Percentiles rank a stretch among this genome's conserved stretches.
These are phyloP conservation scores for Odontocolon sp. DNA, from an alignment of 2,888 invertebrate genomes.

Conservation along the genomic window DNA sequence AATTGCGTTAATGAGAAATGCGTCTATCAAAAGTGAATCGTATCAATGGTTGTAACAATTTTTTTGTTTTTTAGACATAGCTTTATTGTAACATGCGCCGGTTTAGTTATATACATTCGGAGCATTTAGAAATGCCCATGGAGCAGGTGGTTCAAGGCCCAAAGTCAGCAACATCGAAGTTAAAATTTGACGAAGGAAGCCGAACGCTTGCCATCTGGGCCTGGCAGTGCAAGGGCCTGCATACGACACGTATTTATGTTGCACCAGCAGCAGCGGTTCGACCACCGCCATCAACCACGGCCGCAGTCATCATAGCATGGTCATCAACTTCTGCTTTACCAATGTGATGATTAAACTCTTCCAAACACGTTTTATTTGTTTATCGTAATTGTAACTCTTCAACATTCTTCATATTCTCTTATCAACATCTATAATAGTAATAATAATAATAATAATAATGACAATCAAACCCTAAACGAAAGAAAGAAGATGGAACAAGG, in stretches of 20 bases:
- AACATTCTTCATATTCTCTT: too few species aligned
- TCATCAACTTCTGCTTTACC: slow-evolving; percentile 13
- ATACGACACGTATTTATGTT: slow-evolving; percentile 32
- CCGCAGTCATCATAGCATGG: slow-evolving; percentile 2
- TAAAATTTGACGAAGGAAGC: slow-evolving; percentile 75
- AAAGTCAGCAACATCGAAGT: slow-evolving; percentile 63
- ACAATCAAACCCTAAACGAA: neutral
- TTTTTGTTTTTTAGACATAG: neutral
- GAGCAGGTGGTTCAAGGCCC: slow-evolving; percentile 74
- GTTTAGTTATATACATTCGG: slow-evolving; percentile 20
- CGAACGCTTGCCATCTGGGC: slow-evolving; percentile 80
- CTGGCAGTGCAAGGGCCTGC: slow-evolving; percentile 44
- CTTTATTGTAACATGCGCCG: neutral
- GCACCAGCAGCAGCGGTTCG: slow-evolving; percentile 15
- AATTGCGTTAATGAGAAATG: too few species aligned
- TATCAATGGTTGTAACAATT: too few species aligned
- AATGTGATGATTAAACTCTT: too few species aligned
- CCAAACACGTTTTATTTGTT: neutral
- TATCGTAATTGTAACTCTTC: neutral
- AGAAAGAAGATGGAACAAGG: neutral
- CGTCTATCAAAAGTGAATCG: too few species aligned
- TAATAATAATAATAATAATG: neutral
- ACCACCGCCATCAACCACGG: slow-evolving; percentile 1
- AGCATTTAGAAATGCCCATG: slow-evolving; percentile 50
- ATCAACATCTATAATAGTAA: neutral